phyloP scores from a whole-genome alignment of 2,113 vertebrate species.

The Circaetus gallicus region DNA sequence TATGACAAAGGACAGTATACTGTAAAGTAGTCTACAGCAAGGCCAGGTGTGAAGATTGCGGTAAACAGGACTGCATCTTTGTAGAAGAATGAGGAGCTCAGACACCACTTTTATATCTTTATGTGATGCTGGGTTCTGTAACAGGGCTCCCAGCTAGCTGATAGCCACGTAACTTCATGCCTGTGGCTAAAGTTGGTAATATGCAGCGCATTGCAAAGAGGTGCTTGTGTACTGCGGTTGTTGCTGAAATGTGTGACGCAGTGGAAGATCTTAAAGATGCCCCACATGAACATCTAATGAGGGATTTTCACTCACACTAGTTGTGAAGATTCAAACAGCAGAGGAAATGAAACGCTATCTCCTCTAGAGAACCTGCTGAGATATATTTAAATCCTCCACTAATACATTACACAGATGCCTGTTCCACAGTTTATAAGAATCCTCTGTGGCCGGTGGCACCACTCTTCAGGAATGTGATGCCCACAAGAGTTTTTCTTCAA shows the following conservation, averaged over 20 bases:
- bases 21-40: not conserved
- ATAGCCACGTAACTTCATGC: not conserved
- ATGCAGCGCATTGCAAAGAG: not conserved
- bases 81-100: not conserved
- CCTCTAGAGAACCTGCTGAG: not conserved
- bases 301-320: not conserved
- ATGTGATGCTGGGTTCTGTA: not conserved
- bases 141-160: not conserved
- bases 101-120: not conserved
- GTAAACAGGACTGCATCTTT: not conserved
- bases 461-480: not conserved
- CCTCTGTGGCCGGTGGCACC: not conserved
- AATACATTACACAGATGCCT: not conserved
- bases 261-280: not conserved
- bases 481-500: not conserved
- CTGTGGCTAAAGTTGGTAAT: not conserved
- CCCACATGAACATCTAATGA: not conserved
- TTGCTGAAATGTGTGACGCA: not conserved
- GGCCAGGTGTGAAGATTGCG: not conserved
- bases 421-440: not conserved
- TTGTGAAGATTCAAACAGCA: not conserved
- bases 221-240: not conserved
- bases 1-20: not conserved
- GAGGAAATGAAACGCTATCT: not conserved
- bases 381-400: not conserved